Evolutionary conservation across 2,113 vertebrate species (phyloP).

Genomic region (Sylvilagus bachmani): DNA sequence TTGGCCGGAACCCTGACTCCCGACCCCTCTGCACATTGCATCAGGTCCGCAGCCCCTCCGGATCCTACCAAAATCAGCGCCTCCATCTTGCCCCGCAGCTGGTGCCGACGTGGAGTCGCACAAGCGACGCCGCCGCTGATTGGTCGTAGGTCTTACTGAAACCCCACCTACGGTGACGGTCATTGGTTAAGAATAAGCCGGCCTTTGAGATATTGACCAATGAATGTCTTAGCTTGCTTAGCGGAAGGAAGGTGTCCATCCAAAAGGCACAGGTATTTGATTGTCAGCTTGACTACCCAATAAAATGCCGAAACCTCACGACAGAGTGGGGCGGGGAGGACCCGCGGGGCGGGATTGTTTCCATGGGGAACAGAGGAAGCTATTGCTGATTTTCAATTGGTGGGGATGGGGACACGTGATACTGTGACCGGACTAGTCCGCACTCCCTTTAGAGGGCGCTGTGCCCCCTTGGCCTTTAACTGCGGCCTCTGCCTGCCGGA

Average conservation of each 20-base stretch:
- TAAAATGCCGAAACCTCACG: conserved; percentile 44
- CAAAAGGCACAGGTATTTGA: conserved; percentile 59
- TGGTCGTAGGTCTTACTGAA: conserved; percentile 74
- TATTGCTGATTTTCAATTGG: conserved; percentile 72
- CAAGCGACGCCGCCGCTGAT: conserved; percentile 71
- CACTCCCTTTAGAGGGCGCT: conserved; percentile 70
- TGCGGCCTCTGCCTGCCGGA: rapidly evolving
- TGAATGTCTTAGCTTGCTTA: background rate
- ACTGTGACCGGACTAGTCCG: background rate
- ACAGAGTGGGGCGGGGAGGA: background rate
- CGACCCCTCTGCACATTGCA: conserved; percentile 4
- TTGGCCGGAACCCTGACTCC: conserved; percentile 34
- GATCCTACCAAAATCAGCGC: conserved; percentile 88
- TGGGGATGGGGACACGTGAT: conserved; percentile 13
- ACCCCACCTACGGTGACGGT: background rate
- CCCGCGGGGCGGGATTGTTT: conserved; percentile 72
- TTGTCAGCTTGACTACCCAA: conserved; percentile 71
- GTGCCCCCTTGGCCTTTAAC: conserved; percentile 35
- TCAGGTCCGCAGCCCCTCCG: conserved; percentile 49
- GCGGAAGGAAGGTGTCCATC: conserved; percentile 44
- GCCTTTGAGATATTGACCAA: background rate
- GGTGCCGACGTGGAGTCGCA: conserved; percentile 89
- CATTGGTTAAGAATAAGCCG: conserved; percentile 53
- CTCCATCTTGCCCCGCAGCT: conserved; percentile 88
- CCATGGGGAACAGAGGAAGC: conserved; percentile 80